A percentile compares a stretch with the other conserved stretches of the same genome.
Conservation (phyloP, 2,888 invertebrate species). For the Drosophila eohydei region DNA sequence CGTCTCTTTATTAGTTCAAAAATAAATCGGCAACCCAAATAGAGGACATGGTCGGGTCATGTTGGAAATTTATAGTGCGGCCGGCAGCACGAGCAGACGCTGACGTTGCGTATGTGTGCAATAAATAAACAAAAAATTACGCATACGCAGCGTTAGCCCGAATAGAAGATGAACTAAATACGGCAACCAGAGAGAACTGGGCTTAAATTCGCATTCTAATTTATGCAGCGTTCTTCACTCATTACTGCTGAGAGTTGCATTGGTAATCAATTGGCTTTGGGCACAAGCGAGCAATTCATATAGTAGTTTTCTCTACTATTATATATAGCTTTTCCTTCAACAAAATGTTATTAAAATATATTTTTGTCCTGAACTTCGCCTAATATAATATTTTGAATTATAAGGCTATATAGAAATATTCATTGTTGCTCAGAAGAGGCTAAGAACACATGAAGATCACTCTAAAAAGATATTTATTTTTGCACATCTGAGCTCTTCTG, state of each 20-base stretch:
- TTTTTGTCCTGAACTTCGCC: no score
- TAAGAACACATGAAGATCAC: no score
- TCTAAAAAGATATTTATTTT: no score
- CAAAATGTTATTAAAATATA: no score
- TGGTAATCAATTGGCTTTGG: neutral
- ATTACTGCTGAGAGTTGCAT: neutral
- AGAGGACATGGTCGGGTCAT: conserved; percentile 55
- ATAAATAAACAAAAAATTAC: conserved; percentile 40
- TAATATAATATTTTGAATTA: no score
- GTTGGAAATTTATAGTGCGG: conserved; percentile 59
- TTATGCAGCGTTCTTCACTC: neutral
- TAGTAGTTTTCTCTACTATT: no score
- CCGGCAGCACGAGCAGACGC: conserved; percentile 10
- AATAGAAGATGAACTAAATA: neutral
- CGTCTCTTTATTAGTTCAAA: conserved; percentile 50
- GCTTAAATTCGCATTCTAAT: neutral
- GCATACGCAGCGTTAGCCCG: conserved; percentile 22
- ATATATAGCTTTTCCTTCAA: no score
- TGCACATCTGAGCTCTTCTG: no score
- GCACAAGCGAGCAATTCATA: no score
- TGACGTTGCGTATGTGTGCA: conserved; percentile 25
- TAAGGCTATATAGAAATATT: no score
- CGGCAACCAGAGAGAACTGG: neutral
- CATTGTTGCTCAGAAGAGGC: no score
- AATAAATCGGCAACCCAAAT: conserved; percentile 58